Base-by-base conservation (phyloP, 2,888 invertebrate species). In the Chydorus sphaericus region DNA sequence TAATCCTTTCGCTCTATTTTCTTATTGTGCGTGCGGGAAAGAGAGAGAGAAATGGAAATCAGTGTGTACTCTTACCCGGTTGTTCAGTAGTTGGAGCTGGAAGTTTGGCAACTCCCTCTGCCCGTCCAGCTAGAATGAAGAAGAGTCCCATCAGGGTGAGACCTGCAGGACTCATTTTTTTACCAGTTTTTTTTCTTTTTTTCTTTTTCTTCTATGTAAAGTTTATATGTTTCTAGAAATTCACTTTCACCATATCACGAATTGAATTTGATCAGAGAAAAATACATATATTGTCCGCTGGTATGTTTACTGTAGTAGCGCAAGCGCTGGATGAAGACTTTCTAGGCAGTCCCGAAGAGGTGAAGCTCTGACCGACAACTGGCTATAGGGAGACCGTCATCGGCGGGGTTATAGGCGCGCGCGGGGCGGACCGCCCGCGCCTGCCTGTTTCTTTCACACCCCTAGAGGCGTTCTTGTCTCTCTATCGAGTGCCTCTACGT, bases 311-410 rank as follows among this genome's bases (percentile, higher is more conserved):
- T 8, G 37, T 16, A 5, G 37, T 37, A n/a, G 37, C 6, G 23
- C 18, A 11, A 16, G 26, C 23, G n/a, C n/a, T n/a, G n/a, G 26
- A 16, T 10, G 44, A 7, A 5, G 6, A 44, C 44, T 11, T 5
- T 4, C 5, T 11, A 23, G 28, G 26, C 44, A 44, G 26, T 26
- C 23, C 44, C 23, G 44, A 26, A 44, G 26, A 44, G 44, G 44
- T 44, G 44, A 44, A 28, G 44, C 44, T 44, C 44, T 44, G 28
- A 23, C 44, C 44, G 26, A 16, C 44, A 28, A 44, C 44, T 44
- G 44, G 44, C 44, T 44, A 7, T 28, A 26, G 44, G 44, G 28
- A 14, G 44, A 28, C 4, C 14, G 7, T 28, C 20, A 10, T 1
- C 26, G 8, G 26, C 44, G 23, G 10, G 11, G 23, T 44, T 44